A percentile compares a stretch with the other conserved stretches of the same genome.
Conservation (phyloP, 1,140 invertebrate genomes). For the Apocrypta bakeri region DNA sequence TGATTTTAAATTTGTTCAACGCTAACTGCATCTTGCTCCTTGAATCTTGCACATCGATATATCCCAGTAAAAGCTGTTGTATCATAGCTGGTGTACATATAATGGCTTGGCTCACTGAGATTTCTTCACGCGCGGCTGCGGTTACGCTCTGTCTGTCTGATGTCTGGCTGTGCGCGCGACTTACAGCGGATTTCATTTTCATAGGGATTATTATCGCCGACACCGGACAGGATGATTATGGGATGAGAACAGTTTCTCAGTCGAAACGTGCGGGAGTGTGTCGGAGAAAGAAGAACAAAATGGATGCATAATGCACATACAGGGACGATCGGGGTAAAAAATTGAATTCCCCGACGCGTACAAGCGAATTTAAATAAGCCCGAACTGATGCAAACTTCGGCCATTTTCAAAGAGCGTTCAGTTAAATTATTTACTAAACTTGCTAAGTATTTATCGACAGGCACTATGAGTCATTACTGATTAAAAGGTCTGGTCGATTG, state of each 20-base stretch:
- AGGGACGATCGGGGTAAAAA: not conserved
- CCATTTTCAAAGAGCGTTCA: too few relatives aligned
- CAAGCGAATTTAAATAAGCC: not conserved
- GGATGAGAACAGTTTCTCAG: not conserved
- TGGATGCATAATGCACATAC: not conserved
- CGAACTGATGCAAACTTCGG: too few relatives aligned
- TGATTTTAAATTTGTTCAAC: too few relatives aligned
- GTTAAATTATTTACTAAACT: too few relatives aligned
- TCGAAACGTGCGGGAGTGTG: not conserved
- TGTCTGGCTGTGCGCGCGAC: constrained; percentile 21
- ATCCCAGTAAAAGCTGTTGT: not conserved
- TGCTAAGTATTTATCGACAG: too few relatives aligned
- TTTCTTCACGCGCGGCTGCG: constrained; percentile 35
- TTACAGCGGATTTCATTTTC: constrained; percentile 33
- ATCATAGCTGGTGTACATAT: not conserved
- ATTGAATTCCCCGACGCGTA: not conserved
- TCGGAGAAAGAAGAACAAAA: not conserved
- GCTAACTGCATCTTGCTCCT: too few relatives aligned
- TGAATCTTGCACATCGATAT: too few relatives aligned
- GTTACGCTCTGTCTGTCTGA: constrained; percentile 18
- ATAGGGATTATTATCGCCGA: not conserved
- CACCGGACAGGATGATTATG: not conserved
- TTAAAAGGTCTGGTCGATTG: too few relatives aligned
- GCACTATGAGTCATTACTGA: too few relatives aligned
- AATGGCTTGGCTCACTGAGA: not conserved